Percentiles rank a stretch among this genome's conserved stretches.
phyloP scores from a whole-genome alignment of 2,113 vertebrate species.

The Natator depressus region DNA sequence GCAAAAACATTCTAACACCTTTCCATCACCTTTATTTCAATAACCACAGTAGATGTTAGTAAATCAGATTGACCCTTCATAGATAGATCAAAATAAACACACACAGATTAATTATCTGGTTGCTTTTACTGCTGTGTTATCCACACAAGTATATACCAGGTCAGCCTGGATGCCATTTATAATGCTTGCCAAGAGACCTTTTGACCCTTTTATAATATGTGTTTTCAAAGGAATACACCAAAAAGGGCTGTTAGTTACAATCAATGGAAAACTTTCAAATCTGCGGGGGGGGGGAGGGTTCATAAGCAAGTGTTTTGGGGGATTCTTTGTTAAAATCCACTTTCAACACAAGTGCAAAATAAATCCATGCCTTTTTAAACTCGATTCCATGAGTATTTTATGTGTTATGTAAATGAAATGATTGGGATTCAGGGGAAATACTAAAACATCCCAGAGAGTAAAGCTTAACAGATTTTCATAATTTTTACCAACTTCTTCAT shows the following conservation, averaged over 20 bases:
- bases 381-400: conserved; percentile 16
- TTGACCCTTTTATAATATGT: conserved; percentile 68
- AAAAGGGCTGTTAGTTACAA: conserved; percentile 33
- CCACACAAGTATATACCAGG: conserved; percentile 74
- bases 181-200: conserved; percentile 70
- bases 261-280: conserved; percentile 5
- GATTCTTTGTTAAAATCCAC: conserved; percentile 23
- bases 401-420: background rate
- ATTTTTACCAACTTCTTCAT: background rate
- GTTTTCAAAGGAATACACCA: conserved; percentile 45
- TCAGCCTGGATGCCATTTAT: conserved; percentile 69
- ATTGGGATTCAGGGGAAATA: background rate
- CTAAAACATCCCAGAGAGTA: background rate
- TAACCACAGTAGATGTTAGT: conserved; percentile 75
- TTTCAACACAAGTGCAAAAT: conserved; percentile 35
- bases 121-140: conserved; percentile 70
- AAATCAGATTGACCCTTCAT: conserved; percentile 78
- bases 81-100: conserved; percentile 75
- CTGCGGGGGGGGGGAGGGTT: background rate
- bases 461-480: background rate
- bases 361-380: conserved; percentile 32
- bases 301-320: background rate
- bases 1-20: conserved; percentile 72
- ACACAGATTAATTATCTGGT: conserved; percentile 67
- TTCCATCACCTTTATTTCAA: conserved; percentile 78